Conservation (phyloP, 2,888 invertebrate genomes). For the Operophtera brumata region DNA sequence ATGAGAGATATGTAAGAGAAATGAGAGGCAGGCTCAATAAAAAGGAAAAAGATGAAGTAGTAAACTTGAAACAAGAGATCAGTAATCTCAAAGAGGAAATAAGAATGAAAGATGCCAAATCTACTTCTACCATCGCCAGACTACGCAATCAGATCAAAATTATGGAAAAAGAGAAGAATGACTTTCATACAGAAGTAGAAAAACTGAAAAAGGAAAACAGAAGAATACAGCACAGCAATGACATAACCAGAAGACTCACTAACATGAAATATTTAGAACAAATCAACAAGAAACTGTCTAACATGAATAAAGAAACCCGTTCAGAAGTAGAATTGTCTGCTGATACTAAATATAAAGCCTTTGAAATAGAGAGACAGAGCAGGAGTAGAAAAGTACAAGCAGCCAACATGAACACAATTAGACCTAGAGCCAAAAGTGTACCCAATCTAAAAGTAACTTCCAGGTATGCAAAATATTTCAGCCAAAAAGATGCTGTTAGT, state of each 20-base stretch:
- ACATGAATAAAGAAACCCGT: constrained; percentile 56
- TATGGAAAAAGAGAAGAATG: constrained; percentile 85
- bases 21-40: constrained; percentile 83
- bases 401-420: constrained; percentile 37
- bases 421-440: constrained; percentile 73
- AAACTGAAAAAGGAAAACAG: constrained; percentile 84
- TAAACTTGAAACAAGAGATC: constrained; percentile 83
- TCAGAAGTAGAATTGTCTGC: constrained; percentile 51
- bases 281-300: constrained; percentile 82
- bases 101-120: constrained; percentile 86
- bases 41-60: constrained; percentile 86
- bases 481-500: constrained; percentile 67
- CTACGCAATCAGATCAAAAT: constrained; percentile 87
- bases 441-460: constrained; percentile 75
- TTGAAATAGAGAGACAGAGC: constrained; percentile 68
- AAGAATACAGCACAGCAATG: constrained; percentile 81
- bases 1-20: constrained; percentile 85
- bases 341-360: constrained; percentile 66
- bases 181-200: constrained; percentile 83
- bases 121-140: constrained; percentile 85
- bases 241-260: constrained; percentile 77
- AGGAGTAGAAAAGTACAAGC: constrained; percentile 49
- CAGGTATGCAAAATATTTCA: constrained; percentile 76
- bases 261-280: constrained; percentile 88
- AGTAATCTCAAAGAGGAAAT: constrained; percentile 84